These are phyloP conservation scores for Numida meleagris DNA, from an alignment of 2,113 vertebrate species.

Conservation along the genomic window DNA sequence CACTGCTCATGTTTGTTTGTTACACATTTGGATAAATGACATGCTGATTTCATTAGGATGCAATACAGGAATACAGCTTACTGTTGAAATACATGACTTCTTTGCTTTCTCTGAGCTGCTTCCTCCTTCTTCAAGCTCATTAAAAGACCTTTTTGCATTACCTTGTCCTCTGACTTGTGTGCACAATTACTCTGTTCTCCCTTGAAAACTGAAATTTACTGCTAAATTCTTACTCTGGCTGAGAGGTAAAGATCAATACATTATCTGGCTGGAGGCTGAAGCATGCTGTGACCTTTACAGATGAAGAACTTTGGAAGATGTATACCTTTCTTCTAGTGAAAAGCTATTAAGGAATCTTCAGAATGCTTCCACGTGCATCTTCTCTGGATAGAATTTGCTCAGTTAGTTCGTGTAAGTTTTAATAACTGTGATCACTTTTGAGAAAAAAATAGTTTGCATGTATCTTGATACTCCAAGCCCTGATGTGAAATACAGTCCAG, in stretches of 20 bases:
- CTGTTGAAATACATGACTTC: background rate
- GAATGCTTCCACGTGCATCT: background rate
- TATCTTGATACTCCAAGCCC: background rate
- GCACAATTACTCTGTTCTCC: slow-evolving; percentile 14
- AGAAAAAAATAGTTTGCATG: background rate
- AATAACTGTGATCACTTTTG: background rate
- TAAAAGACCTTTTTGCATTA: background rate
- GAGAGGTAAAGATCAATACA: slow-evolving; percentile 49
- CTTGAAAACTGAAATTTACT: slow-evolving; percentile 36
- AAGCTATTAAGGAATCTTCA: slow-evolving; percentile 37
- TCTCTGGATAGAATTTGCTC: background rate
- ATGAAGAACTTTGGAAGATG: slow-evolving; percentile 47
- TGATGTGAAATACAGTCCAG: background rate
- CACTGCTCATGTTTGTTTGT: background rate
- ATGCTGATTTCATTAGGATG: background rate
- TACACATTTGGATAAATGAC: background rate
- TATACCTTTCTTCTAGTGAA: background rate
- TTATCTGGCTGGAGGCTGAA: slow-evolving; percentile 44
- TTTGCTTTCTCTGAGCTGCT: background rate
- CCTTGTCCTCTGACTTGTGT: background rate
- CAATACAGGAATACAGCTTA: background rate
- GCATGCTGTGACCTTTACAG: slow-evolving; percentile 13
- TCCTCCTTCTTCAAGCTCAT: slow-evolving; percentile 1
- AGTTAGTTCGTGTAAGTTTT: background rate
- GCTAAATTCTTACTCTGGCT: slow-evolving; percentile 36